Evolutionary conservation across 2,888 invertebrate genomes (phyloP).

Genomic region (Plebejus argus): DNA sequence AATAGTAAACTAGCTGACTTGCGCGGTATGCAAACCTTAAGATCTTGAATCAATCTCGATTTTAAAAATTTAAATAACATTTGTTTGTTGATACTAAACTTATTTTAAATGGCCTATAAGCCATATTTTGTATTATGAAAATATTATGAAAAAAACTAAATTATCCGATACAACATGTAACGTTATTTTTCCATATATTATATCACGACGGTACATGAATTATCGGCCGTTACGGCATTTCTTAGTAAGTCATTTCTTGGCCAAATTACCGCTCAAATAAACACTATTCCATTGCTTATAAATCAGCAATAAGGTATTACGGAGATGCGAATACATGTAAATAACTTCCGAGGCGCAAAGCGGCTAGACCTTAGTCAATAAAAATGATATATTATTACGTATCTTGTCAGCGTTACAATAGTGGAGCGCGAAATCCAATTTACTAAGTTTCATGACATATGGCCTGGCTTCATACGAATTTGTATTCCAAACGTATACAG

Average conservation of each 20-base stretch:
- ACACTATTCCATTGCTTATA: not conserved
- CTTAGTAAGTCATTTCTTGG: not conserved
- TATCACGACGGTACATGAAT: not conserved
- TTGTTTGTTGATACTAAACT: too few species aligned
- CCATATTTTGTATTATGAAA: too few species aligned
- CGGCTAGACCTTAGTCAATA: conserved; percentile 19
- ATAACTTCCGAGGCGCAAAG: conserved; percentile 15
- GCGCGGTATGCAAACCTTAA: not conserved
- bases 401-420: conserved; percentile 30
- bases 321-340: conserved; percentile 21
- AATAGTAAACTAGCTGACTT: not conserved
- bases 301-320: conserved; percentile 14
- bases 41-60: too few species aligned
- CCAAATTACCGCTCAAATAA: not conserved
- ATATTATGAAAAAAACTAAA: too few species aligned
- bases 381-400: conserved; percentile 29
- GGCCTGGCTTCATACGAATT: conserved; percentile 23
- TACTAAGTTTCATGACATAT: conserved; percentile 32
- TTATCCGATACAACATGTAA: too few species aligned
- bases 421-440: conserved; percentile 29
- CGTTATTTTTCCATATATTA: not conserved
- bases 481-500: conserved; percentile 19
- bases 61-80: too few species aligned
- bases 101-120: too few species aligned
- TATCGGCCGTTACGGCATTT: not conserved